These are phyloP conservation scores for Gallinago jamesoni DNA, from an alignment of 2,113 vertebrate species.

Conservation along the genomic window DNA sequence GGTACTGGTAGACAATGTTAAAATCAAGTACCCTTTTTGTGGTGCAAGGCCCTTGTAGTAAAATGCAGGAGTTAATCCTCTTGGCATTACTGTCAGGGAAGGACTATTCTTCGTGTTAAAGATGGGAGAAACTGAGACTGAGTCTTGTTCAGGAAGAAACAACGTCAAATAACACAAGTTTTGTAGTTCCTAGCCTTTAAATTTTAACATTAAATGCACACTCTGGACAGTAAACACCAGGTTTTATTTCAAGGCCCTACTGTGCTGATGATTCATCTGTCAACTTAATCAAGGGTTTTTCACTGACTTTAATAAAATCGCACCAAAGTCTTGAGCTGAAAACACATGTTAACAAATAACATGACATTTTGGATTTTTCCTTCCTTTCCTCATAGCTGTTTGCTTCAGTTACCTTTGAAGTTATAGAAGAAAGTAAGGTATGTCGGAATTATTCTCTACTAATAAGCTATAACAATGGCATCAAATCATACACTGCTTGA, in stretches of 20 bases:
- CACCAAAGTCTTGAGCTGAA: not conserved
- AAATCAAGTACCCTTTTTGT: not conserved
- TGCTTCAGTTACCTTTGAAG: conserved; percentile 88
- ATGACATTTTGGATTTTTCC: not conserved
- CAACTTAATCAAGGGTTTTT: not conserved
- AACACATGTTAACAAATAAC: not conserved
- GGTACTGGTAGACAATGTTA: not conserved
- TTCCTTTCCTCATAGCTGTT: conserved; percentile 81
- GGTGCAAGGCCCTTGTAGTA: not conserved
- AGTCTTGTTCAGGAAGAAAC: not conserved
- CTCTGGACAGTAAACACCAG: not conserved
- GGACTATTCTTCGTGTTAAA: not conserved
- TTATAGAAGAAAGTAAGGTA: conserved; percentile 89
- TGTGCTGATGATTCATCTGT: not conserved
- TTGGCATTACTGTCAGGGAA: not conserved
- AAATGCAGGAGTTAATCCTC: not conserved
- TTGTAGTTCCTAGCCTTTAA: not conserved
- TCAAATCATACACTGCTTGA: not conserved
- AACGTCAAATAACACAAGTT: not conserved
- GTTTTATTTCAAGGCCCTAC: not conserved
- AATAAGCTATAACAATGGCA: not conserved
- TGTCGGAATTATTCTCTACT: conserved; percentile 15
- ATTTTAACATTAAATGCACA: not conserved
- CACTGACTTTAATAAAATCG: not conserved
- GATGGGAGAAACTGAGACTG: not conserved